These are phyloP conservation scores for Hemaris fuciformis DNA, from an alignment of 2,888 invertebrate species.

Conservation along the genomic window DNA sequence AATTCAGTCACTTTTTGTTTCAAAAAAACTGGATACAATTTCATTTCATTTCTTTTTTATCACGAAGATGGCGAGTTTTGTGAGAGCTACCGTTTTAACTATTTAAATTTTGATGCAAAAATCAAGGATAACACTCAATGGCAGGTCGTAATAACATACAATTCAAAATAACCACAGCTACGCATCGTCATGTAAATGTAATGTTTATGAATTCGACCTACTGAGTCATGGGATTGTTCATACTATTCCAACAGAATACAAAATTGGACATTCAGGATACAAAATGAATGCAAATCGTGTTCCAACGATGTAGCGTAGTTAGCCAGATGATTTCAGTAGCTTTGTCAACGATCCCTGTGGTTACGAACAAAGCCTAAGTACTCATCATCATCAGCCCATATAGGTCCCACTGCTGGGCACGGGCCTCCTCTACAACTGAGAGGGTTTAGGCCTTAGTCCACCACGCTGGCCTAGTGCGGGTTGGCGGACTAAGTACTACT, in stretches of 20 bases:
- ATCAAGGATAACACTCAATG: neutral
- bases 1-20: too few relatives aligned
- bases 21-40: too few relatives aligned
- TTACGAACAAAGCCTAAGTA: neutral
- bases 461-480: too few relatives aligned
- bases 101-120: too few relatives aligned
- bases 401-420: too few relatives aligned
- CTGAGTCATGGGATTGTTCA: constrained; percentile 8
- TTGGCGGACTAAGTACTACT: too few relatives aligned
- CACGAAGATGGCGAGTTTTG: too few relatives aligned
- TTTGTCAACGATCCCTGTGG: neutral
- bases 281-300: neutral
- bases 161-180: neutral
- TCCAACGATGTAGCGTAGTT: neutral
- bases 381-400: too few relatives aligned
- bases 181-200: neutral
- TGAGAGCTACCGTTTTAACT: too few relatives aligned
- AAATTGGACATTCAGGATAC: constrained; percentile 18
- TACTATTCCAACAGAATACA: constrained; percentile 3
- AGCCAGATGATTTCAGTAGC: neutral
- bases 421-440: too few relatives aligned
- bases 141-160: neutral
- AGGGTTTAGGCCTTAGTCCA: too few relatives aligned
- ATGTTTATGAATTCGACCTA: neutral
- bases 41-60: too few relatives aligned